Percentiles rank a stretch among this genome's conserved stretches.
phyloP scores from a whole-genome alignment of 2,797 vertebrate genomes.

The Pelochelys cantorii region DNA sequence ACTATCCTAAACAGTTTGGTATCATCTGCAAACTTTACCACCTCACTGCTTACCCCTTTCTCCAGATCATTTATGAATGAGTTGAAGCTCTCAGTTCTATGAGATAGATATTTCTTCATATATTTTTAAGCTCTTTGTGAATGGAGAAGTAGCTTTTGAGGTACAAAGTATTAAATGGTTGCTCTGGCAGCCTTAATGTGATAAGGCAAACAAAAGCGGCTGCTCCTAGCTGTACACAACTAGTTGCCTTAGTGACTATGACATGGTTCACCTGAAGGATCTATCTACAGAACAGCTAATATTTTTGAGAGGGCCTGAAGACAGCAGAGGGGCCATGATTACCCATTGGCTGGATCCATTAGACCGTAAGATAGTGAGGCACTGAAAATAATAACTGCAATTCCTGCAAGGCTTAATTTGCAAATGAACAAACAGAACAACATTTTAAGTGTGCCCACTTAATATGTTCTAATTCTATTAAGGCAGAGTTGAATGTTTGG shows the following conservation, averaged over 20 bases:
- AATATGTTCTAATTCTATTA: background rate
- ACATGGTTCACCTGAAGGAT: constrained; percentile 9
- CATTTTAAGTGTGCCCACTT: background rate
- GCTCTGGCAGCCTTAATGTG: constrained; percentile 6
- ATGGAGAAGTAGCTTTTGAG: background rate
- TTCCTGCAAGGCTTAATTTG: background rate
- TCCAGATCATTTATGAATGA: no score
- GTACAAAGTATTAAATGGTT: background rate
- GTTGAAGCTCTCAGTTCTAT: no score
- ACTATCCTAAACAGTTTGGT: no score
- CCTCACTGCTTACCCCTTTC: no score
- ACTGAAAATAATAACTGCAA: constrained; percentile 30
- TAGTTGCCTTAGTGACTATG: constrained; percentile 59
- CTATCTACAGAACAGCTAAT: background rate
- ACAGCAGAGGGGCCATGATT: constrained; percentile 30
- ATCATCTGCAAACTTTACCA: no score
- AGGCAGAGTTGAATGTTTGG: background rate
- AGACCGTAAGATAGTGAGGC: constrained; percentile 4
- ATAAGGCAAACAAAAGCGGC: constrained; percentile 5
- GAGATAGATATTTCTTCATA: no score
- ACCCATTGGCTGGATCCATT: constrained; percentile 27
- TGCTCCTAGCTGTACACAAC: background rate
- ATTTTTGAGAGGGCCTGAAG: background rate
- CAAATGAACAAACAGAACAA: background rate
- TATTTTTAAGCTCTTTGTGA: background rate